Base-by-base conservation (phyloP, 2,888 invertebrate species). In the Cyclophora punctaria region DNA sequence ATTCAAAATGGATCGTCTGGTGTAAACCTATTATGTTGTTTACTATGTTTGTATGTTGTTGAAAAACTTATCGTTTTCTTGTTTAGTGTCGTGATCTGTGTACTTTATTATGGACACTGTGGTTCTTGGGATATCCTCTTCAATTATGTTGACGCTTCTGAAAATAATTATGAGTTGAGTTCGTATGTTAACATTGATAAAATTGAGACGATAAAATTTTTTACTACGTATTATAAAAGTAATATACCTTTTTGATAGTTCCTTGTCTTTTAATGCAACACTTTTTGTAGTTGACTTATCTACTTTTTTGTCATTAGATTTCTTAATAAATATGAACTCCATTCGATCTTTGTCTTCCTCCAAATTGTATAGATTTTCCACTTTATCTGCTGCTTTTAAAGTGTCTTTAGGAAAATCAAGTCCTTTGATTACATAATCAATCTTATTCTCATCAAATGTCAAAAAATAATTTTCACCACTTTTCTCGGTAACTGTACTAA, bases 141-240 rank as follows among this genome's bases (percentile, higher is more conserved):
- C 82, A n/a, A 85, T 83, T 2, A 83, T 57, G 46, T 82, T 80
- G 3, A 64, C 63, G 48, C 67, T 71, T 50, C 84, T 83, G 71
- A 33, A 76, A 73, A 1, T n/a, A 50, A 53, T 35, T 7, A 2
- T 7, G 34, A 55, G 50, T 44, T 20, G 20, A 20, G 20, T 20
- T 20, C 20, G 20, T 20, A 20, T 20, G 20, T 2, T 20, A 20
- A 20, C 20, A 20, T 20, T 20, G 20, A 20, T 1, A 20, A 20
- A 20, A 20, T 1, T 20, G 1, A 20, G 20, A 20, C 20, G 20
- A 20, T 20, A 20, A n/a, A n/a, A 20, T 20, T n/a, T 44, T 48
- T 47, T 33, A 44, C 45, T 47, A 33, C 43, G 35, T 6, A 46
- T 37, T 35, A 7, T n/a, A 7, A 37, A 46, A 35, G 20, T 45